These are phyloP conservation scores for Loris lydekkerianus DNA, from an alignment of 2,797 vertebrate species.

Conservation along the genomic window DNA sequence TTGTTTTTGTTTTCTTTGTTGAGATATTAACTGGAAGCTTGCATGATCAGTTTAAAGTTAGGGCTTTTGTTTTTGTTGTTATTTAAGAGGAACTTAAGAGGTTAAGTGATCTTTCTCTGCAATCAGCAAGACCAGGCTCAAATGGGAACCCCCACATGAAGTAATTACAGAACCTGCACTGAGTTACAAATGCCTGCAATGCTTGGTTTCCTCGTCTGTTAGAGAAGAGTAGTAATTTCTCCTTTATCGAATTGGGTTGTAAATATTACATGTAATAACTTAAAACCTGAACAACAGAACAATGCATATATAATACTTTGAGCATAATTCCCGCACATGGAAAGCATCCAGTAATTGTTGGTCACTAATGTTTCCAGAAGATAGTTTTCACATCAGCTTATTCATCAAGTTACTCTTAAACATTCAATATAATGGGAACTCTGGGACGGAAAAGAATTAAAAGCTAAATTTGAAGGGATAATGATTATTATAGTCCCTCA, in stretches of 20 bases:
- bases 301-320: not conserved
- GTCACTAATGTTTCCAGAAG: not conserved
- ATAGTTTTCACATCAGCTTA: slow-evolving; percentile 4
- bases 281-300: slow-evolving; percentile 4
- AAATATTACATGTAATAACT: not conserved
- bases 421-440: slow-evolving; percentile 23
- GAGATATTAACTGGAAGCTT: slow-evolving; percentile 32
- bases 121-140: not conserved
- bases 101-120: not conserved
- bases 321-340: not conserved
- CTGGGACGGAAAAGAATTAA: slow-evolving; percentile 56
- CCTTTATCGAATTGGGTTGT: not conserved
- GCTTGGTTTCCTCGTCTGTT: not conserved
- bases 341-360: not conserved
- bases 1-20: not conserved
- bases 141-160: not conserved
- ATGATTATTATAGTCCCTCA: slow-evolving; percentile 46
- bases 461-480: slow-evolving; percentile 53
- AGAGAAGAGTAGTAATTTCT: not conserved
- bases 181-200: not conserved
- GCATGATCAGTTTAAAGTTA: not conserved
- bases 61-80: not conserved
- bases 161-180: not conserved
- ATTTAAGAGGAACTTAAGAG: not conserved
- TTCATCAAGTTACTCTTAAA: slow-evolving; percentile 35